A percentile compares a stretch with the other conserved stretches of the same genome.
Conservation (phyloP, 2,888 invertebrate species). For the Cephus sareptanus region DNA sequence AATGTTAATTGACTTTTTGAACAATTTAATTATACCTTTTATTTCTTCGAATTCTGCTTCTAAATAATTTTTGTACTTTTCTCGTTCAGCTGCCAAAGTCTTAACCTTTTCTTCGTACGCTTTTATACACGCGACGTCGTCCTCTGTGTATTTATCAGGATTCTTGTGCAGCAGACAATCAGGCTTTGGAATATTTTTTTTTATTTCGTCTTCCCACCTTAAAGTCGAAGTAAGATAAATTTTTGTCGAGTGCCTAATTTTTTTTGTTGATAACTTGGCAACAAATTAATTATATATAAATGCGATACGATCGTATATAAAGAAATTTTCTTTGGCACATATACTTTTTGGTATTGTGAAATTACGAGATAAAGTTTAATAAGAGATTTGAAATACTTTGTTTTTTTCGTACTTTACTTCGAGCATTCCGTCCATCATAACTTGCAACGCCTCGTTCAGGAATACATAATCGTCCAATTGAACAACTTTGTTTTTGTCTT, state of each 20-base stretch:
- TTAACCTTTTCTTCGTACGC: constrained; percentile 79
- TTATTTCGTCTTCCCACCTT: constrained; percentile 89
- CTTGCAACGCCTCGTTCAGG: constrained; percentile 75
- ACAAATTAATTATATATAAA: background rate
- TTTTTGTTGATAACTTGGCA: background rate
- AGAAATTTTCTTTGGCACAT: background rate
- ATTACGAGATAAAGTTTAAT: background rate
- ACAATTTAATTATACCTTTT: constrained; percentile 49
- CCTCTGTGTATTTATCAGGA: constrained; percentile 77
- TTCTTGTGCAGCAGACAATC: constrained; percentile 72
- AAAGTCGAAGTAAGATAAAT: background rate
- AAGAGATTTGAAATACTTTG: constrained; percentile 5
- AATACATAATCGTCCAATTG: constrained; percentile 74
- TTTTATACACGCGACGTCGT: constrained; percentile 75
- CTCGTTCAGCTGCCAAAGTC: constrained; percentile 76
- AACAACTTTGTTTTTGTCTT: constrained; percentile 66
- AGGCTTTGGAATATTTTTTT: constrained; percentile 82
- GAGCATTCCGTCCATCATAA: constrained; percentile 90
- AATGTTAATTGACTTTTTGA: no score
- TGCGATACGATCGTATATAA: no score
- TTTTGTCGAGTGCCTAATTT: background rate
- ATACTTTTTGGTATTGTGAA: background rate
- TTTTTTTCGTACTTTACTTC: constrained; percentile 70
- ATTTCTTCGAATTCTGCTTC: constrained; percentile 77
- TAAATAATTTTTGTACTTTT: constrained; percentile 79